Conservation (phyloP, 1,140 invertebrate species). For the Drosophila varians region DNA sequence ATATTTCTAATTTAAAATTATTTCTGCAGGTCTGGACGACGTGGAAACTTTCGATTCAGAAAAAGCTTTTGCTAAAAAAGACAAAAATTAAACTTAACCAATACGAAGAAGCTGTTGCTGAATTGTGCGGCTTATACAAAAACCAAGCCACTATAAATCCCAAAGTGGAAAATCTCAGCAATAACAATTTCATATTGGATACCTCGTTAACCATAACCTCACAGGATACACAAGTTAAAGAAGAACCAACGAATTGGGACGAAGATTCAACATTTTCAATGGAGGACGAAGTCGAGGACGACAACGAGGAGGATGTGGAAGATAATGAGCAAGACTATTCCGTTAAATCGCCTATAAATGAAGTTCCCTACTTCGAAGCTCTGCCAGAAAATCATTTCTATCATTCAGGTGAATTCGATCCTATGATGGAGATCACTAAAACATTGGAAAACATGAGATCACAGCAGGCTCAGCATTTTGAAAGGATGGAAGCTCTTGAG, state of each 20-base stretch:
- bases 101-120: not conserved
- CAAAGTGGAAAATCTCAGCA: too few species aligned
- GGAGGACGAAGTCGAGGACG: not conserved
- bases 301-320: not conserved
- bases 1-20: too few species aligned
- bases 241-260: too few species aligned
- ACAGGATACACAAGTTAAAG: too few species aligned
- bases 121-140: not conserved
- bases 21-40: not conserved
- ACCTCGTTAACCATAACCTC: too few species aligned
- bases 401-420: not conserved
- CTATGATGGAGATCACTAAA: not conserved
- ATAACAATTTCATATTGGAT: too few species aligned
- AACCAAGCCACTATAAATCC: too few species aligned
- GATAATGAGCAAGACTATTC: not conserved
- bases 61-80: not conserved
- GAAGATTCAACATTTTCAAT: too few species aligned
- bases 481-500: not conserved
- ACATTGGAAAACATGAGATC: not conserved
- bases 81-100: not conserved
- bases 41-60: not conserved
- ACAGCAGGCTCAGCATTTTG: not conserved
- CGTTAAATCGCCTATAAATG: too few species aligned
- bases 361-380: too few species aligned
- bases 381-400: not conserved